Evolutionary conservation across 2,888 invertebrate genomes (phyloP), one percentile per base, ranked within the genome.

Genomic region (Sabatieria punctata): DNA sequence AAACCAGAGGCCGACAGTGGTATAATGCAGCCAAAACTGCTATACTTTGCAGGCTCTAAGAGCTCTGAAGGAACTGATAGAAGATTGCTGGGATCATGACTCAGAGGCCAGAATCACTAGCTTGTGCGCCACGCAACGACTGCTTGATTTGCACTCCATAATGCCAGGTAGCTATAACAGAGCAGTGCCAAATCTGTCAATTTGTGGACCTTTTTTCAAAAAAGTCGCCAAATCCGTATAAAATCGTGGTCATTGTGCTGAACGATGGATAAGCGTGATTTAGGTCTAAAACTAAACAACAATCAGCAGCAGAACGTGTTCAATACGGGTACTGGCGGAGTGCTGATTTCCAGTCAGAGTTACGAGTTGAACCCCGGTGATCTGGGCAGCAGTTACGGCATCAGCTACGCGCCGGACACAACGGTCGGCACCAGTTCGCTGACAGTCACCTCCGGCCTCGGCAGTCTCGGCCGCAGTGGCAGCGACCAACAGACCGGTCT

Each of bases 41-140:
- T 30, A 15, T 30, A 11, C 30, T 43, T 48, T 51, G 3, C 54
- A 68, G 68, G 77, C 77, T 1, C 76, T 80, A 19, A 74, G 78
- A 49, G 68, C 83, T 30, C 76, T 86, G 41, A 75, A 77, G 45
- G 88, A 89, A 67, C 89, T 89, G 0, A 82, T 89, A 56, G 86
- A 88, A 65, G 89, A 91, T 63, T 88, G 88, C 68, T 91, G 89
- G 88, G 91, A 91, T 68, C 83, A 85, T 57, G 91, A 91, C 64
- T 86, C 88, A 0, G 91, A 91, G 63, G 91, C 91, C 2, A 76
- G 91, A n/a, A 69, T 91, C 45, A 88, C 89, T 1, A 82, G 89
- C 0, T 74, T 86, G 2, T 89, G 89, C 66, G 85, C 88, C 1
- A 84, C 85, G 59, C 86, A 88, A 65, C 74, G 89, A 21, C 75